These are phyloP conservation scores for Coenobita brevimanus DNA, from an alignment of 1,140 invertebrate species.

Conservation along the genomic window DNA sequence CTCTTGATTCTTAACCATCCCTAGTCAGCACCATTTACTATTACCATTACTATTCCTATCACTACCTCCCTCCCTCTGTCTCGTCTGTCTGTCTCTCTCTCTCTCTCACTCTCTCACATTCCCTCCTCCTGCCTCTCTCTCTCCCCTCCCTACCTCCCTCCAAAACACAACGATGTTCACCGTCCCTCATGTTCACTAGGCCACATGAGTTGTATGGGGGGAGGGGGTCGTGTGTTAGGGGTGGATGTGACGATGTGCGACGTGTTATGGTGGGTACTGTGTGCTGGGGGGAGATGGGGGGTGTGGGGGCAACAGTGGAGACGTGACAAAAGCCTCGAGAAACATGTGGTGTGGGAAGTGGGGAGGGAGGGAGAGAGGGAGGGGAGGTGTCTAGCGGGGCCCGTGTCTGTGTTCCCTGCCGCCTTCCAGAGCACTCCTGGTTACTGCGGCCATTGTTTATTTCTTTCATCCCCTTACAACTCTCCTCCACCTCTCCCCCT, in stretches of 20 bases:
- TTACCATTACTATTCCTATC: too few relatives aligned
- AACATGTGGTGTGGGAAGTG: slow-evolving; percentile 25
- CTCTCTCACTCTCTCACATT: background rate
- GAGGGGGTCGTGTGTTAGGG: too few relatives aligned
- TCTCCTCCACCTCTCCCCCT: too few relatives aligned
- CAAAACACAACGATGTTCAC: too few relatives aligned
- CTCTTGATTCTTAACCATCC: too few relatives aligned
- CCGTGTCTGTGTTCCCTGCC: background rate
- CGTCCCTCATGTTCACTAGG: too few relatives aligned
- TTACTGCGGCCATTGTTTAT: background rate
- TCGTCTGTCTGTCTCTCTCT: background rate
- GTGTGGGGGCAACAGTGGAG: background rate
- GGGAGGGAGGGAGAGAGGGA: background rate
- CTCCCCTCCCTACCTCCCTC: background rate
- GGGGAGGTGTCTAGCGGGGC: background rate
- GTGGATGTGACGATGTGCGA: too few relatives aligned
- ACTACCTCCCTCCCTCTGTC: background rate
- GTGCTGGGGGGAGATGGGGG: background rate
- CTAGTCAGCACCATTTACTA: too few relatives aligned
- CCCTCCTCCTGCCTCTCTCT: background rate
- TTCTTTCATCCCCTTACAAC: too few relatives aligned
- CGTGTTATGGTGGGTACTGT: background rate
- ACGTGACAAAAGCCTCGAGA: background rate
- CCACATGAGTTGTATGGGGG: too few relatives aligned
- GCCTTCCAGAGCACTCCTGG: slow-evolving; percentile 27